A percentile compares a stretch with the other conserved stretches of the same genome.
Conservation (phyloP, 2,888 invertebrate genomes). For the Dusona sp. region DNA sequence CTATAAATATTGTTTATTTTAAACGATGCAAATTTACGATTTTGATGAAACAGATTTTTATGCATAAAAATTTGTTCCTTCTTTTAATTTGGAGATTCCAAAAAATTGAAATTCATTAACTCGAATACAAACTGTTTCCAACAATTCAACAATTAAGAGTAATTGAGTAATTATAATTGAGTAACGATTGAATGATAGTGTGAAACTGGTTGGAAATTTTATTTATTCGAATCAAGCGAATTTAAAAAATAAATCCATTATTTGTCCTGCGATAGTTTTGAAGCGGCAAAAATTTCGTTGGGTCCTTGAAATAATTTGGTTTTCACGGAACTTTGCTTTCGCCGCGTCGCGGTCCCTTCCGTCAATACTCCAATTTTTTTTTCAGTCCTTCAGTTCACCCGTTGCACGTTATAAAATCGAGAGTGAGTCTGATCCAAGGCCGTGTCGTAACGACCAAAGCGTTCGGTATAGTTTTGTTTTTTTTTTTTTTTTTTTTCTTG, state of each 20-base stretch:
- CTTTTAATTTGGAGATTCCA: neutral
- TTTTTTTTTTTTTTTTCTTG: conserved; percentile 64
- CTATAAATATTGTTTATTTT: neutral
- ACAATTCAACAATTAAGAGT: neutral
- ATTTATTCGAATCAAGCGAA: no score
- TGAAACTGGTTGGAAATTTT: neutral
- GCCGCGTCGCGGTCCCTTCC: conserved; percentile 75
- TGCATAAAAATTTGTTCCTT: neutral
- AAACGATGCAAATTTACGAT: neutral
- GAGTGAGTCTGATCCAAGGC: conserved; percentile 74
- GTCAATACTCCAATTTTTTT: conserved; percentile 82
- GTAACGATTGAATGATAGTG: neutral
- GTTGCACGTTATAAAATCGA: conserved; percentile 63
- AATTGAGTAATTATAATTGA: no score
- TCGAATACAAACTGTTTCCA: neutral
- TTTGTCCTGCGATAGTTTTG: neutral
- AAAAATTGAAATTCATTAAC: neutral
- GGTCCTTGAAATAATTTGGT: conserved; percentile 60
- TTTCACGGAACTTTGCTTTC: conserved; percentile 50
- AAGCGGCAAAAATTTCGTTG: neutral
- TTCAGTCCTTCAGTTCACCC: conserved; percentile 54
- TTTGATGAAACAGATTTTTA: neutral
- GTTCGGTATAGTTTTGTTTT: conserved; percentile 51
- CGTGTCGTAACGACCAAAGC: conserved; percentile 70
- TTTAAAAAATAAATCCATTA: neutral